Base-by-base conservation (phyloP, 2,888 invertebrate species). In the Habrosyne pyritoides region DNA sequence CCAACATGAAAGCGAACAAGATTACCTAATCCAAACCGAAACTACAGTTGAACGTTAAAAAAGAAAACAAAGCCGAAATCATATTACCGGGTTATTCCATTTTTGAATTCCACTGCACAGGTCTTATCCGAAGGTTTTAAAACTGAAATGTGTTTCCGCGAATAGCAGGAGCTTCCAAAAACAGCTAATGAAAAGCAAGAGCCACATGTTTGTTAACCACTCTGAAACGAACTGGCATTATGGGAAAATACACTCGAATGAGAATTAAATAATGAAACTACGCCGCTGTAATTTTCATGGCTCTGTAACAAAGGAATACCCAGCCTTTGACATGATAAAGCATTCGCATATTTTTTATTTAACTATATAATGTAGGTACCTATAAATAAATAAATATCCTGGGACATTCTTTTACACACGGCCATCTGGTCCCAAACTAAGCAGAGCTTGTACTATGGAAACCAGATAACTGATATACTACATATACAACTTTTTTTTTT, bases 211-310 rank as follows among this genome's bases (percentile, higher is more conserved):
- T 42, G 18, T 42, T 42, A 14, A 42, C 42, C 42, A 42, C n/a
- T 18, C 42, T 5, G 42, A 18, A 42, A 42, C 42, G 8, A 42
- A 42, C 42, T 42, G 18, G 42, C 8, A 42, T 42, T 42, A 42
- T 42, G 42, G 42, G 42, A 18, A 42, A 42, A 18, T 42, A 18
- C 6, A 42, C 42, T 42, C 42, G 7, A 2, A 8, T 6, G 5
- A n/a, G 18, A 42, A 42, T 42, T 42, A 42, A 42, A 42, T 42
- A 42, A 42, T 18, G 42, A 18, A 42, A 42, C 42, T 42, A 42
- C 42, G 42, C 18, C n/a, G 1, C 42, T 42, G 42, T 42, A 42
- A 36, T 42, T 42, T 42, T 42, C 6, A 42, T 42, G 18, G 14
- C 18, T 8, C 42, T 4, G 42, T 18, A 18, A 33, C 8, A 42